Percentiles rank a stretch among this genome's conserved stretches.
Evolutionary conservation across 1,140 invertebrate genomes (phyloP).

Genomic region (Laupala kohalensis): DNA sequence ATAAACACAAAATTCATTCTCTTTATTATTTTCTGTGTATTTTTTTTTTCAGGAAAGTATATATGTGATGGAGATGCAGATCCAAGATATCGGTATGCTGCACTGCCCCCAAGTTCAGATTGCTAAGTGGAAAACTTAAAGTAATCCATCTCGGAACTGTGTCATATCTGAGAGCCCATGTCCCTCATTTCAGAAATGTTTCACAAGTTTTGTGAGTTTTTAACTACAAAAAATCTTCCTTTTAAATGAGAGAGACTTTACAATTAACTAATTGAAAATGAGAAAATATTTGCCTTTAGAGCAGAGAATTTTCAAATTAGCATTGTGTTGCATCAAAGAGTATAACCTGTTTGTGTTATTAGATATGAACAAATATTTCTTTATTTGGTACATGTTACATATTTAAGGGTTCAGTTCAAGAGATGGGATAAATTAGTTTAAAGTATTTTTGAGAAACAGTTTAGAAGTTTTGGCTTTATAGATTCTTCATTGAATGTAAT

Average conservation of each 20-base stretch:
- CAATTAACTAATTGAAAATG: neutral
- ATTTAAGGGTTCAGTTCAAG: neutral
- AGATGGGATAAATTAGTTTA: neutral
- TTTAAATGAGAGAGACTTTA: neutral
- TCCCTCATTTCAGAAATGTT: neutral
- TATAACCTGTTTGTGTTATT: no score
- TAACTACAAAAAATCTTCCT: neutral
- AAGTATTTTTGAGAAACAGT: neutral
- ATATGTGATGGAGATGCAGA: conserved; percentile 76
- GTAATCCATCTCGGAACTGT: neutral
- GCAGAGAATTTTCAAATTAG: neutral
- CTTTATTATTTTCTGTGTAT: conserved; percentile 10
- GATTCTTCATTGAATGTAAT: neutral
- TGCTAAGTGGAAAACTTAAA: conserved; percentile 8
- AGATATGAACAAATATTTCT: no score
- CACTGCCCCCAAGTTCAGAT: conserved; percentile 15
- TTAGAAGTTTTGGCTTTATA: neutral
- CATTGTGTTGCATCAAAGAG: no score
- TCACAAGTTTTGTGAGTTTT: neutral
- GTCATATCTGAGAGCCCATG: neutral
- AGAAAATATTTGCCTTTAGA: neutral
- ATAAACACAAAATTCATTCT: no score
- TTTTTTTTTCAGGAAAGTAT: conserved; percentile 51
- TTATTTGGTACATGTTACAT: no score
- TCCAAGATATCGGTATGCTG: conserved; percentile 26